Evolutionary conservation across 2,888 invertebrate genomes (phyloP).

Genomic region (Rhagophthalmus giganteus): DNA sequence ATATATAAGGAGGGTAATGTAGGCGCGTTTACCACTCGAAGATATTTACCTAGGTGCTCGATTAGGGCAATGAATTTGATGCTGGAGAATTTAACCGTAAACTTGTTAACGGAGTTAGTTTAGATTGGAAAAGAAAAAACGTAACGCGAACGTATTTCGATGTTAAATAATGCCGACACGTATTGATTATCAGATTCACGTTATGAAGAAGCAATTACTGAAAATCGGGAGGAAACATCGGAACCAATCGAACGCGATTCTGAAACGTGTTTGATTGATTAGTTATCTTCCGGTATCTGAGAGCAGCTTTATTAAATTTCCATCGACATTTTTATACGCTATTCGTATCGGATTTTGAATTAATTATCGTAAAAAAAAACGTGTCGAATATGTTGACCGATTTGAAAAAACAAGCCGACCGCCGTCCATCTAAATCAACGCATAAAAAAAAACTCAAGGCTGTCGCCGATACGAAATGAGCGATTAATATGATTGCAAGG

Average conservation of each 20-base stretch:
- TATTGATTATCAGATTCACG: background rate
- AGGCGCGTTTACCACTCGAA: constrained; percentile 25
- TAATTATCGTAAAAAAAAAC: too few relatives aligned
- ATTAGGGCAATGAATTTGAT: constrained; percentile 11
- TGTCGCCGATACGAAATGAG: too few relatives aligned
- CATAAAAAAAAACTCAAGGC: too few relatives aligned
- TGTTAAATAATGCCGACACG: background rate
- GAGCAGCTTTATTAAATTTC: background rate
- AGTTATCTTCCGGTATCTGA: background rate
- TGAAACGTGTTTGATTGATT: background rate
- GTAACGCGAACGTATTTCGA: background rate
- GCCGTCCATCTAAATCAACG: too few relatives aligned
- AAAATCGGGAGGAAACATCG: background rate
- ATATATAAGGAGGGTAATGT: constrained; percentile 16
- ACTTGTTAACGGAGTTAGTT: background rate
- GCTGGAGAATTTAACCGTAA: background rate
- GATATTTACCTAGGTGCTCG: constrained; percentile 27
- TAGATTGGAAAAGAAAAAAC: background rate
- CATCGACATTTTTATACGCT: background rate
- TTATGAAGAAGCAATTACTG: background rate
- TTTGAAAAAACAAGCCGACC: too few relatives aligned
- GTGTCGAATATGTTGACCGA: too few relatives aligned
- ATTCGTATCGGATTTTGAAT: too few relatives aligned
- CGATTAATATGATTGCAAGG: too few relatives aligned
- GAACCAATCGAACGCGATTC: background rate